Conservation (phyloP, 2,113 vertebrate species). For the Myxocyprinus asiaticus region DNA sequence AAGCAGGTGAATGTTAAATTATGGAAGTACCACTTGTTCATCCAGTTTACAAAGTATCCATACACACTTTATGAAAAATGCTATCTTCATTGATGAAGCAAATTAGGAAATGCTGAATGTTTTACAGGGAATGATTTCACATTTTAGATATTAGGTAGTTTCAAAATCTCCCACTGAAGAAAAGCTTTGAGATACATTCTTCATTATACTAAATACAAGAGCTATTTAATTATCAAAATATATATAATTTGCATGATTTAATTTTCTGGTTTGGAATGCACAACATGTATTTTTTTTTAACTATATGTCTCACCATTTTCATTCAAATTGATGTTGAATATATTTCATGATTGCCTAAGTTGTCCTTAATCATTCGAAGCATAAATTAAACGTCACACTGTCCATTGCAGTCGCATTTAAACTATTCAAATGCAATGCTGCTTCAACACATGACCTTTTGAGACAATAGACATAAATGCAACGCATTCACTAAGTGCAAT, state of each 20-base stretch:
- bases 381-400: conserved; percentile 2
- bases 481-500: conserved; percentile 26
- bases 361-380: conserved; percentile 8
- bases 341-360: conserved; percentile 28
- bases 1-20: background rate
- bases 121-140: conserved; percentile 12
- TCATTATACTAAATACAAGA: conserved; percentile 25
- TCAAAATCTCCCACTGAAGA: conserved; percentile 25
- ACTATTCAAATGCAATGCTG: conserved; percentile 20
- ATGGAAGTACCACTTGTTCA: background rate
- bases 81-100: background rate
- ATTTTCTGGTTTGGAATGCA: background rate
- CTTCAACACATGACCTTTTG: background rate
- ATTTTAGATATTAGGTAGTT: conserved; percentile 6
- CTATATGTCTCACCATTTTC: background rate
- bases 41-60: background rate
- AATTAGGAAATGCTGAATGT: background rate
- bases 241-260: conserved; percentile 8
- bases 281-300: background rate
- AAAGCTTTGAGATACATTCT: conserved; percentile 21
- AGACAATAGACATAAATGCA: background rate
- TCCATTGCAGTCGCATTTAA: background rate
- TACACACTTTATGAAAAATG: background rate
- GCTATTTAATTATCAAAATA: conserved; percentile 41
- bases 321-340: background rate